Conservation (phyloP, 2,797 vertebrate species). For the Sciurus vulgaris region DNA sequence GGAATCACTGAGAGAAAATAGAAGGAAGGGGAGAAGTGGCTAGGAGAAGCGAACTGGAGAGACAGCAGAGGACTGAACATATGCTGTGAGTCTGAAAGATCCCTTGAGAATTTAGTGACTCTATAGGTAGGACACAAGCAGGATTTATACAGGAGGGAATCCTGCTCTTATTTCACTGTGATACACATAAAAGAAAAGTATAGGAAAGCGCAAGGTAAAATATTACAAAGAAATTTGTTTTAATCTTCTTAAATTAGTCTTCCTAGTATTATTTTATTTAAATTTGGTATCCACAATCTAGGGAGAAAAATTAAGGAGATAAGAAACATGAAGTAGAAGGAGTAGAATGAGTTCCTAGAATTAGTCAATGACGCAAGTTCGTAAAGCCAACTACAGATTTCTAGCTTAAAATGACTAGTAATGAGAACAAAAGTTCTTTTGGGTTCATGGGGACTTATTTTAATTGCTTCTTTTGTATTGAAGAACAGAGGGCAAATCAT, state of each 20-base stretch:
- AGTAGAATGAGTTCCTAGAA: slow-evolving; percentile 47
- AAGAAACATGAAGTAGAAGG: slow-evolving; percentile 45
- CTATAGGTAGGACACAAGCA: not conserved
- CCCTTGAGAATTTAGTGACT: not conserved
- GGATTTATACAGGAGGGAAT: not conserved
- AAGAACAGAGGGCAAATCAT: slow-evolving; percentile 86
- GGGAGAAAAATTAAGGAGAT: not conserved
- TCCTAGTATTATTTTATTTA: not conserved
- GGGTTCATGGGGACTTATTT: slow-evolving; percentile 79
- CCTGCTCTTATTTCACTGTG: not conserved
- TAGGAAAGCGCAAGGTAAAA: not conserved
- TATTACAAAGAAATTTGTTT: not conserved
- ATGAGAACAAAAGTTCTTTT: slow-evolving; percentile 83
- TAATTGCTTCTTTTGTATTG: slow-evolving; percentile 75
- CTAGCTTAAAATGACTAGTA: slow-evolving; percentile 74
- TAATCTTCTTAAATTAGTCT: slow-evolving; percentile 2
- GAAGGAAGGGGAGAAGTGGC: not conserved
- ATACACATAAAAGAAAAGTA: not conserved
- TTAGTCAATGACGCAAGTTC: slow-evolving; percentile 48
- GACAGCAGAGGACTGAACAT: not conserved
- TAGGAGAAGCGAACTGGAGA: not conserved
- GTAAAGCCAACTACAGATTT: slow-evolving; percentile 66
- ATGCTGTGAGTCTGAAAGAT: not conserved
- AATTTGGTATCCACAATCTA: not conserved
- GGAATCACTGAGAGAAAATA: not conserved